Percentiles rank a stretch among this genome's conserved stretches.
These are phyloP conservation scores for Loriculus beryllinus DNA, from an alignment of 2,797 vertebrate genomes.

Conservation along the genomic window DNA sequence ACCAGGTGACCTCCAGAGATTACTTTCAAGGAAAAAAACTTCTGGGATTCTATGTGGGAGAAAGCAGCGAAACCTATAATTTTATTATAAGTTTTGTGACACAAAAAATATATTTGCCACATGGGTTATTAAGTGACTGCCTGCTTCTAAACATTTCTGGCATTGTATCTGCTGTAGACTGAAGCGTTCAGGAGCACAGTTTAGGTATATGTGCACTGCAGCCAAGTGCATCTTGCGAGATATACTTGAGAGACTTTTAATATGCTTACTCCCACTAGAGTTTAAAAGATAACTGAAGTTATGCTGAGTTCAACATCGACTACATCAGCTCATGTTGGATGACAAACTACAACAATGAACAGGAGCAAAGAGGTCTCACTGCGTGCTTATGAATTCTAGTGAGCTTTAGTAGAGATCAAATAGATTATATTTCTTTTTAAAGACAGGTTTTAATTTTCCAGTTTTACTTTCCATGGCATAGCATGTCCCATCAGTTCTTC, in stretches of 20 bases:
- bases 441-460: neutral
- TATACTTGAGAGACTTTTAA: neutral
- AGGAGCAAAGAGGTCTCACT: neutral
- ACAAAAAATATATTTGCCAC: neutral
- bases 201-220: neutral
- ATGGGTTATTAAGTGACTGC: neutral
- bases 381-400: neutral
- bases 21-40: neutral
- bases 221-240: neutral
- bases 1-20: neutral
- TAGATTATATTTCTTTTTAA: neutral
- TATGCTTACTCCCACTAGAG: neutral
- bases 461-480: neutral
- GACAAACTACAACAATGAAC: neutral
- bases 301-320: accelerated
- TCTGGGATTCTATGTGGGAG: neutral
- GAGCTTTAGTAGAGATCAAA: neutral
- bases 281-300: neutral
- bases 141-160: neutral
- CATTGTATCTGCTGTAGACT: neutral
- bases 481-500: neutral
- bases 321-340: neutral
- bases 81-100: neutral
- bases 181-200: neutral
- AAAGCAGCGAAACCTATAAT: neutral